Conservation (phyloP, 1,140 invertebrate species). For the Pristionchus pacificus region DNA sequence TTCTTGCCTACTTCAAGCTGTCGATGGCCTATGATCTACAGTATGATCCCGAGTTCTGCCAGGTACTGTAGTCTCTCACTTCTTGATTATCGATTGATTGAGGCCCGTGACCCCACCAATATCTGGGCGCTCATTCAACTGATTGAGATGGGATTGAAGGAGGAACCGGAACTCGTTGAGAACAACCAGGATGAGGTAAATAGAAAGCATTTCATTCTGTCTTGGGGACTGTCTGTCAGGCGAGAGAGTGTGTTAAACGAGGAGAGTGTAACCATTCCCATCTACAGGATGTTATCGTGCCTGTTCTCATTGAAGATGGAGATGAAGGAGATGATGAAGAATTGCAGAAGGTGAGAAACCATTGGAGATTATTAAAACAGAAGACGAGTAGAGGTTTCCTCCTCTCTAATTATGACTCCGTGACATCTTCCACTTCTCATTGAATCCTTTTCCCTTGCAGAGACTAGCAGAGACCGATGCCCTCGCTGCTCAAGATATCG, state of each 20-base stretch:
- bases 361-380: too few relatives aligned
- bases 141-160: conserved; percentile 30
- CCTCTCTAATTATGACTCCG: too few relatives aligned
- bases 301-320: neutral
- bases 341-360: neutral
- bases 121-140: conserved; percentile 34
- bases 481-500: neutral
- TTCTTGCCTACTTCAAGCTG: conserved; percentile 41
- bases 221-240: too few relatives aligned
- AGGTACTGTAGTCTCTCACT: conserved; percentile 9
- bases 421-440: too few relatives aligned
- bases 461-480: neutral
- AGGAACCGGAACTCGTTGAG: conserved; percentile 15
- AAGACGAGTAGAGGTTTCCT: too few relatives aligned
- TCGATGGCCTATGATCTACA: conserved; percentile 36
- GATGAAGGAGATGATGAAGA: conserved; percentile 10
- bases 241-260: too few relatives aligned
- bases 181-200: too few relatives aligned
- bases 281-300: neutral
- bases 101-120: conserved; percentile 25
- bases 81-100: neutral
- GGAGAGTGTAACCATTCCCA: too few relatives aligned
- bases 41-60: conserved; percentile 40
- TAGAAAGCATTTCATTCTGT: too few relatives aligned
- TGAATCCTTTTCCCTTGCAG: too few relatives aligned